These are phyloP conservation scores for Athalia rosae DNA, from an alignment of 2,888 invertebrate species.

Conservation along the genomic window DNA sequence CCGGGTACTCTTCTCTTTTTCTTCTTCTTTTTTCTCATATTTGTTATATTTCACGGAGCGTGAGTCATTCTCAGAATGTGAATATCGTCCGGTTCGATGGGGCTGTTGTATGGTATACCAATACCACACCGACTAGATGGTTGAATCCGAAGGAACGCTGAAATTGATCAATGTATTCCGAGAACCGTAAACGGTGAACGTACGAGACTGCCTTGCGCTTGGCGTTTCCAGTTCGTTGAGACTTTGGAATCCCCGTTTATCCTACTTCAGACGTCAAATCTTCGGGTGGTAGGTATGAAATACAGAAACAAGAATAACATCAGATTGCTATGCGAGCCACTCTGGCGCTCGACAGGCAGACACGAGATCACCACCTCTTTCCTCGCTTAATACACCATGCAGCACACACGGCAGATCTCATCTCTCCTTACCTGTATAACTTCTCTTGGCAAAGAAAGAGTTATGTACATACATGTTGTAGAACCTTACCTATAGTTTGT, in stretches of 20 bases:
- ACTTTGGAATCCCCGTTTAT: not conserved
- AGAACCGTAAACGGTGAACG: conserved; percentile 18
- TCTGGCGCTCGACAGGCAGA: not conserved
- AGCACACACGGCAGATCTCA: no score
- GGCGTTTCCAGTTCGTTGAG: not conserved
- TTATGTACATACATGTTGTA: conserved; percentile 12
- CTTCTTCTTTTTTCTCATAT: not conserved
- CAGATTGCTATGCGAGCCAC: not conserved
- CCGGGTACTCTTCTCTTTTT: not conserved
- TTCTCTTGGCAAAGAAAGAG: conserved; percentile 7
- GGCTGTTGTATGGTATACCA: not conserved
- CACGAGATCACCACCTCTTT: no score
- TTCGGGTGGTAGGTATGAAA: not conserved
- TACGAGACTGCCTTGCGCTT: conserved; percentile 14
- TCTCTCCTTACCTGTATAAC: no score
- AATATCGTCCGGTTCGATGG: not conserved
- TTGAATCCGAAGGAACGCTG: conserved; percentile 15
- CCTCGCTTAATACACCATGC: no score
- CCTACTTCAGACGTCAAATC: not conserved
- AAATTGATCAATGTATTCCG: conserved; percentile 31
- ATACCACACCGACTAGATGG: not conserved
- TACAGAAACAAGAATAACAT: no score
- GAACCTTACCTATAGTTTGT: no score
- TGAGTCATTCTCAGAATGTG: not conserved
- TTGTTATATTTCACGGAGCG: conserved; percentile 6